These are phyloP conservation scores for Crypturellus undulatus DNA, from an alignment of 2,113 vertebrate species.

Conservation along the genomic window DNA sequence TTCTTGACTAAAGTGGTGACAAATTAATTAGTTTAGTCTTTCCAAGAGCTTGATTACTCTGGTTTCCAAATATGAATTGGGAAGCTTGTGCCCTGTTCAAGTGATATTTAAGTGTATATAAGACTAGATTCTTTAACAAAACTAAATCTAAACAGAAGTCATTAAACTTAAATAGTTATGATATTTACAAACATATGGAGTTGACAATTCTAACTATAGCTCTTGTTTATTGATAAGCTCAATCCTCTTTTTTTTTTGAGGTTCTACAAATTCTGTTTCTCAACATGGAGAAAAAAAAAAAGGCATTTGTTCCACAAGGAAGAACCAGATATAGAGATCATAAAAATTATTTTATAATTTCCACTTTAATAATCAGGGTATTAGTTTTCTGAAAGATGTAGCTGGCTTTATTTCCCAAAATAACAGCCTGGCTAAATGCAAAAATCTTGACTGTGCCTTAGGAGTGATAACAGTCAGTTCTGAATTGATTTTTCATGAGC, in stretches of 20 bases:
- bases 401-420: not conserved
- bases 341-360: not conserved
- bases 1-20: not conserved
- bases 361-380: not conserved
- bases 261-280: not conserved
- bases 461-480: not conserved
- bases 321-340: not conserved
- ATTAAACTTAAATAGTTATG: not conserved
- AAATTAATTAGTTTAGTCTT: not conserved
- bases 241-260: not conserved
- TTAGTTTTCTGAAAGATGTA: not conserved
- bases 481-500: not conserved
- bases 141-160: not conserved
- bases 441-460: not conserved
- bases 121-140: not conserved
- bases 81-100: not conserved
- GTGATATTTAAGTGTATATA: not conserved
- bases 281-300: not conserved
- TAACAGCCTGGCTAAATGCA: rapidly evolving
- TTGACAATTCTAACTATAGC: not conserved
- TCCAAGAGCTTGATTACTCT: not conserved
- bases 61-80: not conserved
- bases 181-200: not conserved
- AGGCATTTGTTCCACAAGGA: not conserved
- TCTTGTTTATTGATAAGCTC: not conserved